phyloP scores from a whole-genome alignment of 2,797 vertebrate genomes.

The Parauchenoglanis ngamensis region DNA sequence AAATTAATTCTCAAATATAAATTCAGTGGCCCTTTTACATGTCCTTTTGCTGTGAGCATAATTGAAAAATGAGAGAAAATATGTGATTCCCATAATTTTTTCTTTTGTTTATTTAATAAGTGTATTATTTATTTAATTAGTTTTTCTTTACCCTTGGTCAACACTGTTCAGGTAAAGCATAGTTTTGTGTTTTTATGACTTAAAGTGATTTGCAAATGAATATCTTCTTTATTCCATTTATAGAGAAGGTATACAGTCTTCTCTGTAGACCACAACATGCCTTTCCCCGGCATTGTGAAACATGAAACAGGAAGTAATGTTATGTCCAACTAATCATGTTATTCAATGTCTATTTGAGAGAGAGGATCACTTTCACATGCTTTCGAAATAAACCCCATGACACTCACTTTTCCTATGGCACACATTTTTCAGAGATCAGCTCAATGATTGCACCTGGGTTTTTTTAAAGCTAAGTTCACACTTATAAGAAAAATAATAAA shows the following conservation, averaged over 20 bases:
- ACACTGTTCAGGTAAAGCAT: not conserved
- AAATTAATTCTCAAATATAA: not conserved
- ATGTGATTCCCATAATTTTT: not conserved
- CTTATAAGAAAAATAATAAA: not conserved
- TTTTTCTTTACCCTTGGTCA: not conserved
- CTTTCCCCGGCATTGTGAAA: not conserved
- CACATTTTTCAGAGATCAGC: not conserved
- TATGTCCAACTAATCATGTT: slow-evolving; percentile 2
- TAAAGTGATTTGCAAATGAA: not conserved
- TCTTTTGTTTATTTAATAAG: not conserved
- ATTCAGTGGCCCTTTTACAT: not conserved
- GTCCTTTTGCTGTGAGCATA: not conserved
- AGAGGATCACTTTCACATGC: not conserved
- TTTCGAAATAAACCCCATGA: slow-evolving; percentile 11
- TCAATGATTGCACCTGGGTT: not conserved
- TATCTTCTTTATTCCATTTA: not conserved
- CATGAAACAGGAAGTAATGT: slow-evolving; percentile 19
- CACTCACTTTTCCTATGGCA: not conserved
- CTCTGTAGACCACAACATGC: not conserved
- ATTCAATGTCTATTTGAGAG: not conserved
- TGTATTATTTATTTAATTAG: not conserved
- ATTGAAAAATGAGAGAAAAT: not conserved
- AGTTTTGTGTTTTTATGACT: not conserved
- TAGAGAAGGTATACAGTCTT: not conserved
- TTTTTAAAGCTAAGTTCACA: not conserved